Percentiles rank a stretch among this genome's conserved stretches.
phyloP scores from a whole-genome alignment of 2,113 vertebrate species.

The Bos indicus region DNA sequence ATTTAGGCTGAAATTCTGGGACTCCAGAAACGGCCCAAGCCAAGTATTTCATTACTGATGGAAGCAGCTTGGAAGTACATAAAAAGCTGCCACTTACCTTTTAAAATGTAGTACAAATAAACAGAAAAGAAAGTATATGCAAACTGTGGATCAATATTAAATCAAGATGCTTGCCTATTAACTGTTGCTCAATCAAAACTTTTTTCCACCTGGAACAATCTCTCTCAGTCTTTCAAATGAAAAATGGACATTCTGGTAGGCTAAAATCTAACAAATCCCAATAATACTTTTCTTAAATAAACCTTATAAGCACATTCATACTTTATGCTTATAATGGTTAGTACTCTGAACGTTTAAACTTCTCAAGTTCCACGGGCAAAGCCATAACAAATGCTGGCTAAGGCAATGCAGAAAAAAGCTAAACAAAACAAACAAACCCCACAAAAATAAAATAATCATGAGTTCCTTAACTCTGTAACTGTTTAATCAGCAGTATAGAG shows the following conservation, averaged over 20 bases:
- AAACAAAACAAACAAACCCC: background rate
- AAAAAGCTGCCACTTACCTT: slow-evolving; percentile 38
- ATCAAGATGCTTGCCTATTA: slow-evolving; percentile 33
- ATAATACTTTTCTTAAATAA: background rate
- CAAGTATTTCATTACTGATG: slow-evolving; percentile 69
- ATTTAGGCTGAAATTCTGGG: slow-evolving; percentile 77
- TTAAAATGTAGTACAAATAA: slow-evolving; percentile 54
- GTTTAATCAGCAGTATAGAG: background rate
- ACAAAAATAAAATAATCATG: background rate
- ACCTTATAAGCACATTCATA: background rate
- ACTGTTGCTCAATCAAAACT: background rate
- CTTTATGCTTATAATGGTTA: background rate
- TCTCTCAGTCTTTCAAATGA: background rate
- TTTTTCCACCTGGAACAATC: background rate
- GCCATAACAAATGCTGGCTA: background rate
- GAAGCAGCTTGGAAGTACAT: slow-evolving; percentile 62
- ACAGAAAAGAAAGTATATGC: slow-evolving; percentile 21
- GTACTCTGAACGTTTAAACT: background rate
- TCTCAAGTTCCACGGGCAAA: background rate
- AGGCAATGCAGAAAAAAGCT: background rate
- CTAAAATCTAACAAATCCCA: slow-evolving; percentile 12
- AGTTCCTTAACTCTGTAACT: background rate
- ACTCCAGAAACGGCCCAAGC: slow-evolving; percentile 64
- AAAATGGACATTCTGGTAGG: background rate
- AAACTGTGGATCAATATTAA: slow-evolving; percentile 1